These are phyloP conservation scores for Cataglyphis livida DNA, from an alignment of 2,888 invertebrate genomes.

Conservation along the genomic window DNA sequence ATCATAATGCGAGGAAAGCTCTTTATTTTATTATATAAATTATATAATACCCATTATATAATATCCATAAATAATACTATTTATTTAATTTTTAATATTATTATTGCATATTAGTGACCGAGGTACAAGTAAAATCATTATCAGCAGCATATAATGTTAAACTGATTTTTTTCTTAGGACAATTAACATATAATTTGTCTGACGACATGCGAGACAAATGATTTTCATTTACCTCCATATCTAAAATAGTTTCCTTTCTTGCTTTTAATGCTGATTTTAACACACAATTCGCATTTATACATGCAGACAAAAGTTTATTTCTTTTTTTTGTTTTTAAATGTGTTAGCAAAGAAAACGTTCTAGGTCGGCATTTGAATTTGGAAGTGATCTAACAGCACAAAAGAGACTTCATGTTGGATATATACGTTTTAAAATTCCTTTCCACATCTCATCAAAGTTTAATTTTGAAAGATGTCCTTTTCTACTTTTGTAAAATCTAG, in stretches of 20 bases:
- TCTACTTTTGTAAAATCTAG: neutral
- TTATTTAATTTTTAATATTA: neutral
- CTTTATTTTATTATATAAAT: neutral
- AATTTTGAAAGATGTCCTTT: neutral
- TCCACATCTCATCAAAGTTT: slow-evolving; percentile 8
- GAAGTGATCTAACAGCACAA: neutral
- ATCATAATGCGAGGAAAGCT: too few relatives aligned
- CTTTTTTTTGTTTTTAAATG: slow-evolving; percentile 1
- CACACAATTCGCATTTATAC: neutral
- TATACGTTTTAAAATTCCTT: neutral
- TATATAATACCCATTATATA: neutral
- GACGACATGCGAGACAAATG: neutral
- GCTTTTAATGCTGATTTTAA: neutral
- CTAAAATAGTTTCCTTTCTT: neutral
- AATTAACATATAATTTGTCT: neutral
- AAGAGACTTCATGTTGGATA: neutral
- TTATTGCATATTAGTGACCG: neutral
- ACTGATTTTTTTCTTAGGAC: neutral
- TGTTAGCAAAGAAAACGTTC: neutral
- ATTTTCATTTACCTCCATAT: neutral
- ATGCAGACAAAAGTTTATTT: neutral
- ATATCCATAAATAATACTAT: neutral
- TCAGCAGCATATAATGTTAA: neutral
- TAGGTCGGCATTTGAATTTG: neutral
- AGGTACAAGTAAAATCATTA: neutral